A percentile compares a stretch with the other conserved stretches of the same genome.
phyloP scores from a whole-genome alignment of 2,888 invertebrate genomes.

The Phorcus lineatus region DNA sequence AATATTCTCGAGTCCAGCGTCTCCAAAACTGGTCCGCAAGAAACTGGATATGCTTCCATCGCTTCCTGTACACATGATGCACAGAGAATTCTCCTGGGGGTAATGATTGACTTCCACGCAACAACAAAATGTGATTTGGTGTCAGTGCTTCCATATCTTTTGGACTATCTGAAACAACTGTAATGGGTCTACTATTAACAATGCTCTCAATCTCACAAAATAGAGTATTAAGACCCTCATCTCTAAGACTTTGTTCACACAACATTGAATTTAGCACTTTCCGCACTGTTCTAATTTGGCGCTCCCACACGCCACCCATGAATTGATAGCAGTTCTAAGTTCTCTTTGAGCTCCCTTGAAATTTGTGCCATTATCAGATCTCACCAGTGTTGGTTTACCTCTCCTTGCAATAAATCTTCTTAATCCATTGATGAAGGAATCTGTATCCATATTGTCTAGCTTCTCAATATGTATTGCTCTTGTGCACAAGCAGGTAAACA shows the following conservation, averaged over 20 bases:
- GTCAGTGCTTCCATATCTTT: too few species aligned
- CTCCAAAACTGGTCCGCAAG: too few species aligned
- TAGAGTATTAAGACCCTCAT: background rate
- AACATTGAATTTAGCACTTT: background rate
- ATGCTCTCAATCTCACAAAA: too few species aligned
- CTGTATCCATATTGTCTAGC: constrained; percentile 18
- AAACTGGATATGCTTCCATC: too few species aligned
- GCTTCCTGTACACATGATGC: too few species aligned
- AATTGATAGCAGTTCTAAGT: background rate
- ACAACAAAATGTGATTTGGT: too few species aligned
- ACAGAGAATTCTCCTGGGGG: too few species aligned
- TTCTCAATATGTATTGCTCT: constrained; percentile 36
- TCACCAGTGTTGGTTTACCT: constrained; percentile 20
- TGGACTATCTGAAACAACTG: too few species aligned
- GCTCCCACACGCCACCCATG: constrained; percentile 37
- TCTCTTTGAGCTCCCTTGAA: constrained; percentile 29
- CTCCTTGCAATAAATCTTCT: constrained; percentile 28
- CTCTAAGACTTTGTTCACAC: background rate
- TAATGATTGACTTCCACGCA: too few species aligned
- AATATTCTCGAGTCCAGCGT: too few species aligned
- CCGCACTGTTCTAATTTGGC: constrained; percentile 4
- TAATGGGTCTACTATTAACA: too few species aligned
- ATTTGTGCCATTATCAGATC: constrained; percentile 33
- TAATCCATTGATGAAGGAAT: constrained; percentile 30
- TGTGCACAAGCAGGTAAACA: constrained; percentile 39